phyloP scores from a whole-genome alignment of 2,797 vertebrate genomes.

The Poecilia picta region DNA sequence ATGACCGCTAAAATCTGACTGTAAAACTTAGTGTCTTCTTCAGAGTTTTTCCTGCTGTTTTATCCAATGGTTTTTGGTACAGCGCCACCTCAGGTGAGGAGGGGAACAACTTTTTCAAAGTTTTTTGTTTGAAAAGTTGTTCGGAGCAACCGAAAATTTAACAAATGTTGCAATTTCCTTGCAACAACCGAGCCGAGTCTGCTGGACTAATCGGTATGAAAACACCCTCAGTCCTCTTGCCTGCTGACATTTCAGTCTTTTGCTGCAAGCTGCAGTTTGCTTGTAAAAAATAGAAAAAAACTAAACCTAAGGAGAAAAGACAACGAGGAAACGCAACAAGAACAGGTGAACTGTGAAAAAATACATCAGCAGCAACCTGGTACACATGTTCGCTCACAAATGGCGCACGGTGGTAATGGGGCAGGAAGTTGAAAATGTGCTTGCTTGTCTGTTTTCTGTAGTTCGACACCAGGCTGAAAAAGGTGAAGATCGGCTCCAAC shows the following conservation, averaged over 20 bases:
- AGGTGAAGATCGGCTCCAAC: constrained; percentile 10
- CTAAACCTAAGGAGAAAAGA: neutral
- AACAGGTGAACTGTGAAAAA: constrained; percentile 32
- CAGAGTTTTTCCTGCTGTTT: no score
- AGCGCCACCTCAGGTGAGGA: no score
- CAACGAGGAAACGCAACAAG: constrained; percentile 11
- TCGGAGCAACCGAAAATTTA: no score
- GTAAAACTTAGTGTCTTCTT: no score
- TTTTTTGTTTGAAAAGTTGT: no score
- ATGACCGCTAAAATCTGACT: no score
- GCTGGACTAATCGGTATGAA: no score
- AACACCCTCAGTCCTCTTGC: constrained; percentile 7
- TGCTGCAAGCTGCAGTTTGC: constrained; percentile 25
- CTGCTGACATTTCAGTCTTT: constrained; percentile 22
- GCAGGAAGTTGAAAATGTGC: constrained; percentile 36
- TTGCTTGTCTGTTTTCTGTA: constrained; percentile 11
- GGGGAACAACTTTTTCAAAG: no score
- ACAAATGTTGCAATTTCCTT: no score
- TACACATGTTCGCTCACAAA: constrained; percentile 28
- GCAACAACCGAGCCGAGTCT: no score
- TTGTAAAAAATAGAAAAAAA: constrained; percentile 4
- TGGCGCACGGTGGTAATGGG: constrained; percentile 48
- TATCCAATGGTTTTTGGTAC: no score
- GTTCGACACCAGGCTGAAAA: constrained; percentile 4
- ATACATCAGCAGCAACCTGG: constrained; percentile 18